phyloP scores from a whole-genome alignment of 2,888 invertebrate species.

The Scaptomyza parva region DNA sequence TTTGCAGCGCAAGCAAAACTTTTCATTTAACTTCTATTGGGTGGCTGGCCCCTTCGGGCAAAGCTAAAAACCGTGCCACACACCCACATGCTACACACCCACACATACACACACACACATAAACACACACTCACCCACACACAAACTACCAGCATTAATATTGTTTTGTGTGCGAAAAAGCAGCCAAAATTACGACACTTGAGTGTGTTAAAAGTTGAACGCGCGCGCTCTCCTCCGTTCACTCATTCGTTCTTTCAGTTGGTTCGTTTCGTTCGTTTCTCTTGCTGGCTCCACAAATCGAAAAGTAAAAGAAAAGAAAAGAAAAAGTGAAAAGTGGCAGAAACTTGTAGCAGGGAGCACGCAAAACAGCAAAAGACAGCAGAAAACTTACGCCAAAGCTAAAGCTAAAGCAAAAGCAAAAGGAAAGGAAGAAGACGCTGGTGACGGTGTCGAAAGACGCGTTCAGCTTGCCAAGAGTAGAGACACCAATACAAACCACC shows the following conservation, averaged over 20 bases:
- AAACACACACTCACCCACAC: not conserved
- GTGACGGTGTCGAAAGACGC: constrained; percentile 76
- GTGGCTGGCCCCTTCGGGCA: constrained; percentile 31
- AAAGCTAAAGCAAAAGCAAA: not conserved
- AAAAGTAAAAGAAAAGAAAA: constrained; percentile 70
- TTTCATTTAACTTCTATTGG: constrained; percentile 79
- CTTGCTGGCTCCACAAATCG: constrained; percentile 60
- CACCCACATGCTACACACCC: constrained; percentile 14
- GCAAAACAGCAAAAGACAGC: constrained; percentile 81
- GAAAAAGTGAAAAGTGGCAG: constrained; percentile 74
- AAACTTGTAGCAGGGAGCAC: constrained; percentile 63
- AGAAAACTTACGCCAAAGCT: constrained; percentile 64
- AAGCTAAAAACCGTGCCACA: constrained; percentile 4
- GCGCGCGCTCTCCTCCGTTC: constrained; percentile 37
- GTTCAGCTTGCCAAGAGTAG: constrained; percentile 43
- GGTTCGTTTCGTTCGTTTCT: constrained; percentile 3
- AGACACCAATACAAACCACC: constrained; percentile 23
- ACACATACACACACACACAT: not conserved
- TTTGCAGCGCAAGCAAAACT: constrained; percentile 81
- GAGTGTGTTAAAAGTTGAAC: constrained; percentile 82
- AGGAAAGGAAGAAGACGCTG: constrained; percentile 7
- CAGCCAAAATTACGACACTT: constrained; percentile 82
- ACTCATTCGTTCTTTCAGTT: constrained; percentile 11
- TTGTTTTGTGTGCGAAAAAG: constrained; percentile 81
- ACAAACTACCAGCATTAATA: constrained; percentile 79